phyloP scores from a whole-genome alignment of 2,888 invertebrate genomes.

The Hydrotaea cyrtoneurina region DNA sequence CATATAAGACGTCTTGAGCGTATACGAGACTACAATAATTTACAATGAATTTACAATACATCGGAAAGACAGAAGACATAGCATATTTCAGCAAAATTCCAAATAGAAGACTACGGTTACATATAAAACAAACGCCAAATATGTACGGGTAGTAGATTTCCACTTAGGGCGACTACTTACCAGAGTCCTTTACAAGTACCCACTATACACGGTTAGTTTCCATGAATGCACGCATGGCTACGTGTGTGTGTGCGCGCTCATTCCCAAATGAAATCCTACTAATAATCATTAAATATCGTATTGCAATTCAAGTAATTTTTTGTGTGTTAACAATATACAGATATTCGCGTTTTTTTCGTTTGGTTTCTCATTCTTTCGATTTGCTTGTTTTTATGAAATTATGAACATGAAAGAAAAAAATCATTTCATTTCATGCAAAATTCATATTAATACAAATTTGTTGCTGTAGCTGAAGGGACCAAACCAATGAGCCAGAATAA shows the following conservation, averaged over 20 bases:
- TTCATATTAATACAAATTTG: conserved; percentile 50
- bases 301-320: conserved; percentile 60
- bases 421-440: conserved; percentile 57
- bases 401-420: conserved; percentile 22
- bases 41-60: conserved; percentile 59
- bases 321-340: conserved; percentile 13
- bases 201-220: neutral
- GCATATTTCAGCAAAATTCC: conserved; percentile 31
- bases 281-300: conserved; percentile 63
- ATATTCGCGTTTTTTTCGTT: too few species aligned
- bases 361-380: neutral
- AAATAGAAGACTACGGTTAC: conserved; percentile 41
- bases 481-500: conserved; percentile 38
- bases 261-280: conserved; percentile 57
- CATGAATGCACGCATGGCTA: neutral
- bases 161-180: conserved; percentile 8
- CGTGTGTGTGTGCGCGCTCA: neutral
- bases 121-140: neutral
- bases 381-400: conserved; percentile 33
- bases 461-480: neutral
- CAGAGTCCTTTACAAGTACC: neutral
- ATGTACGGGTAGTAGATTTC: neutral
- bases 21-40: conserved; percentile 50
- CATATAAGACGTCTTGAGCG: conserved; percentile 59
- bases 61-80: neutral